phyloP scores from a whole-genome alignment of 2,888 invertebrate genomes.

The Callyntrura sp. region DNA sequence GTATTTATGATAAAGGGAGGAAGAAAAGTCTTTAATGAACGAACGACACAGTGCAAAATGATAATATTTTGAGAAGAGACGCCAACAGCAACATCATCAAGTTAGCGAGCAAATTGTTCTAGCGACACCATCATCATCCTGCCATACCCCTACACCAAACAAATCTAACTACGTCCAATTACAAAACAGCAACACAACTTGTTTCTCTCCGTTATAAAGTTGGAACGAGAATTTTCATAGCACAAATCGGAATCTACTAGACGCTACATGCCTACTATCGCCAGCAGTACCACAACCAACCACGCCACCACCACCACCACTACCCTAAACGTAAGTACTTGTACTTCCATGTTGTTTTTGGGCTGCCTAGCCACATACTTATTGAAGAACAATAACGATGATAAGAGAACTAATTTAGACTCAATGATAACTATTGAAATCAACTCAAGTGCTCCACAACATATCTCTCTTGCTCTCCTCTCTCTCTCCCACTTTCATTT shows the following conservation, averaged over 20 bases:
- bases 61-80: conserved; percentile 52
- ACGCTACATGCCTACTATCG: too few species aligned
- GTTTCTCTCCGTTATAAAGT: conserved; percentile 4
- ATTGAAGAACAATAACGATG: conserved; percentile 72
- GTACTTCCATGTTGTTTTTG: not conserved
- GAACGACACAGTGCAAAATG: conserved; percentile 27
- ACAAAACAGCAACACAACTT: not conserved
- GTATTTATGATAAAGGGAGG: not conserved
- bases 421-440: conserved; percentile 78
- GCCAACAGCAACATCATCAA: conserved; percentile 58
- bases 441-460: conserved; percentile 72
- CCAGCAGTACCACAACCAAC: not conserved
- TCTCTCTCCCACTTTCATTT: not conserved
- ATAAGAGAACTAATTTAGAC: conserved; percentile 77
- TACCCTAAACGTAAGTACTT: not conserved
- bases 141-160: conserved; percentile 4
- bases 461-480: conserved; percentile 2
- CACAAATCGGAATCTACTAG: too few species aligned
- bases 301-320: not conserved
- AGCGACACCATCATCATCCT: conserved; percentile 36
- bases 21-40: not conserved
- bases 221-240: conserved; percentile 33
- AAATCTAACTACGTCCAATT: not conserved
- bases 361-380: conserved; percentile 10
- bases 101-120: conserved; percentile 40